Conservation (phyloP, 2,888 invertebrate genomes). For the Dastarcus helophoroides region DNA sequence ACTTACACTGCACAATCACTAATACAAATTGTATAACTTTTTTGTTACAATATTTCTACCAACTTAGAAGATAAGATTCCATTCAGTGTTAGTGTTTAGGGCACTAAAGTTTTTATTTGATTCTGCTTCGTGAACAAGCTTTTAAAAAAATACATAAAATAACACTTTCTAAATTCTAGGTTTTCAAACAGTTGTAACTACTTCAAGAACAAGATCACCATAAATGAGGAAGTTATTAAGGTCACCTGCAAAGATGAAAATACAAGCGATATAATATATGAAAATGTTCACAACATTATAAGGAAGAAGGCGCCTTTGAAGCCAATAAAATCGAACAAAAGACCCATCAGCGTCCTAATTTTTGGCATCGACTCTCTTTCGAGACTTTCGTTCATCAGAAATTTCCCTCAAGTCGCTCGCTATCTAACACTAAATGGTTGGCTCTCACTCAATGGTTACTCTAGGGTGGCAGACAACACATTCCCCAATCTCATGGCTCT, state of each 20-base stretch:
- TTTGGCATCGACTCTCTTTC: constrained; percentile 82
- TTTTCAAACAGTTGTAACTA: constrained; percentile 35
- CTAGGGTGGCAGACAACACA: constrained; percentile 77
- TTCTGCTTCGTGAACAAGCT: too few species aligned
- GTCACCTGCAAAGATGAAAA: constrained; percentile 37
- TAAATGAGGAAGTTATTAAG: constrained; percentile 38
- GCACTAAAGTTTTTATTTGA: too few species aligned
- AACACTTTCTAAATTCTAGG: too few species aligned
- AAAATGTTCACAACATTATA: constrained; percentile 40
- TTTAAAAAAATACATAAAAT: too few species aligned
- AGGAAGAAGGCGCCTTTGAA: neutral
- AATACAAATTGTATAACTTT: too few species aligned
- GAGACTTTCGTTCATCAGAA: constrained; percentile 58
- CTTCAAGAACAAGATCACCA: constrained; percentile 32
- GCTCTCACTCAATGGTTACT: constrained; percentile 32
- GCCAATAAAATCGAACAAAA: constrained; percentile 11
- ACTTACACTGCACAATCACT: too few species aligned
- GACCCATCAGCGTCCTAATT: constrained; percentile 51
- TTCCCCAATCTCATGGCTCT: constrained; percentile 82
- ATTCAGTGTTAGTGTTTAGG: too few species aligned
- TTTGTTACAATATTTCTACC: too few species aligned
- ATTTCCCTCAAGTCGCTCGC: constrained; percentile 59
- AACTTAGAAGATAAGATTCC: too few species aligned
- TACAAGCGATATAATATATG: constrained; percentile 30
- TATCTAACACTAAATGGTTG: constrained; percentile 47